A percentile compares a stretch with the other conserved stretches of the same genome.
Evolutionary conservation across 2,797 vertebrate genomes (phyloP).

Genomic region (Falco rusticolus): DNA sequence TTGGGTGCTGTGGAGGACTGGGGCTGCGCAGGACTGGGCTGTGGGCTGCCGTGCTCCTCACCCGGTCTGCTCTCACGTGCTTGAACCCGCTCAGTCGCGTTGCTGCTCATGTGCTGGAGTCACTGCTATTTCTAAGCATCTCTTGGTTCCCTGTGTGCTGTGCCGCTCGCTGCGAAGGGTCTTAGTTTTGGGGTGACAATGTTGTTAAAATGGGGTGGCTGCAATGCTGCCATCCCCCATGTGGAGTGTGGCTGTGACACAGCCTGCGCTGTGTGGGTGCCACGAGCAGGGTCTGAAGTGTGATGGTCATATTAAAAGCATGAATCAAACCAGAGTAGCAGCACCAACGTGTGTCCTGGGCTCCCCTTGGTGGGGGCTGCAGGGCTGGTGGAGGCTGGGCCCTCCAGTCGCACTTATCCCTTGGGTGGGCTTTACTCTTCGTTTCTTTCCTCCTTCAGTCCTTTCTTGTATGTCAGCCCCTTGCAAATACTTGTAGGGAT

Average conservation of each 20-base stretch:
- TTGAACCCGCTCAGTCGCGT: accelerated
- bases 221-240: accelerated
- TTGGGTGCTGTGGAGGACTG: accelerated
- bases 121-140: neutral
- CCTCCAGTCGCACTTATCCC: accelerated
- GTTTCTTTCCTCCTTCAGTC: accelerated
- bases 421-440: neutral
- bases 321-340: neutral
- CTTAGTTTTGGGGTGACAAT: neutral
- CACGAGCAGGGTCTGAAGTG: accelerated
- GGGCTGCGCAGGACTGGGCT: neutral
- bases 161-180: accelerated
- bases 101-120: accelerated
- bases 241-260: accelerated
- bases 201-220: neutral
- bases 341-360: accelerated
- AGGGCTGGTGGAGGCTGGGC: neutral
- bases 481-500: accelerated
- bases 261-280: accelerated
- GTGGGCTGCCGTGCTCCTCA: neutral
- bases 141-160: accelerated
- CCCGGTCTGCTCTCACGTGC: accelerated
- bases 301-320: accelerated
- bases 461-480: neutral
- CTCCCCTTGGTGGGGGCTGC: accelerated